Percentiles rank a stretch among this genome's conserved stretches.
These are phyloP conservation scores for Dione vanillae DNA, from an alignment of 2,888 invertebrate species.

Conservation along the genomic window DNA sequence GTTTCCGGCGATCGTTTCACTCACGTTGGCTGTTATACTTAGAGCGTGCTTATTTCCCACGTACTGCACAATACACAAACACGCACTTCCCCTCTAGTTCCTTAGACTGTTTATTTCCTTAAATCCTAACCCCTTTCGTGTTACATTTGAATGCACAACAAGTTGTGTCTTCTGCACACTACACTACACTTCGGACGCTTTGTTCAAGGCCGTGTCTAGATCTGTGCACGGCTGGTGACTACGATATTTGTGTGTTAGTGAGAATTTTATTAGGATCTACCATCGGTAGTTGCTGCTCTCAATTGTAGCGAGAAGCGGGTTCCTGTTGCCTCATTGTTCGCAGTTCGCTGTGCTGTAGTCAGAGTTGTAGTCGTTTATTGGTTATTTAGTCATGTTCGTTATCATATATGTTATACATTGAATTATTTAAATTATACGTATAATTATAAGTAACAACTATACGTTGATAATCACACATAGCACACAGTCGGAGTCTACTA, in stretches of 20 bases:
- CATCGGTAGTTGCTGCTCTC: constrained; percentile 2
- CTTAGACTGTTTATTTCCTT: no score
- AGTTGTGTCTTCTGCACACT: no score
- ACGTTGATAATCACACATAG: no score
- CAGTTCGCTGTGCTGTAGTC: not conserved
- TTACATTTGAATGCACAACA: no score
- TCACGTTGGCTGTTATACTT: not conserved
- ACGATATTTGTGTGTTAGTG: not conserved
- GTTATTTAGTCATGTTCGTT: not conserved
- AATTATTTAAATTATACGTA: no score
- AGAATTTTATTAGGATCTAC: not conserved
- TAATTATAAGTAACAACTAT: no score
- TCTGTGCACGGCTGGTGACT: not conserved
- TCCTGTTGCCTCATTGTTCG: constrained; percentile 16
- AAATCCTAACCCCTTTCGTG: no score
- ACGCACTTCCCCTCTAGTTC: no score
- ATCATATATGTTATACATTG: not conserved
- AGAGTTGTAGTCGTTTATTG: not conserved
- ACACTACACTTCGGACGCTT: no score
- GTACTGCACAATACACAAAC: not conserved
- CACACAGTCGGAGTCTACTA: no score
- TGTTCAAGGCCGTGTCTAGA: no score
- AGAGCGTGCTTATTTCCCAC: not conserved
- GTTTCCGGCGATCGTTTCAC: constrained; percentile 28
- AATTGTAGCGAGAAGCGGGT: constrained; percentile 20